Evolutionary conservation across 2,888 invertebrate genomes (phyloP), one percentile per base, ranked within the genome.

Genomic region (Syrista parreyssii): DNA sequence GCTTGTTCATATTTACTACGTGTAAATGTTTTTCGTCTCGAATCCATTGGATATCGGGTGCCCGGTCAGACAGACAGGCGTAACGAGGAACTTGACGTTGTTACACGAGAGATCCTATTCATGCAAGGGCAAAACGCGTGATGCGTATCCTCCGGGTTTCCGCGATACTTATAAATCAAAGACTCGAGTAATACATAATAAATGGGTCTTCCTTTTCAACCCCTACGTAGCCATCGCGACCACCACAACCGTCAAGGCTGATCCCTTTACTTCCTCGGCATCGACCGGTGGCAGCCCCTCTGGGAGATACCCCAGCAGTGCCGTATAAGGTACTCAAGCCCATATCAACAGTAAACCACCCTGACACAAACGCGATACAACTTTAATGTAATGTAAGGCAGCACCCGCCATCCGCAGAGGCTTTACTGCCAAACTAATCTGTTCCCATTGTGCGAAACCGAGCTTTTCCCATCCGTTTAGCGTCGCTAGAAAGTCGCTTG

Each of bases 161-260:
- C 31, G 23, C 71, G 76, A 75, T 81, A 72, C 77, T 79, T 79
- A 82, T 81, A 81, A 82, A 81, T 83, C 80, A 81, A 76, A 74
- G 80, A 75, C 74, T 74, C 75, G 72, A 75, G 78, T 76, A 77
- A 80, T 80, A 79, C 81, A 80, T 80, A 82, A 82, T 80, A 82
- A 79, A 81, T 80, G 77, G 82, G 72, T 79, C 80, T 80, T 76
- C 74, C 76, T 74, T 80, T 81, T 79, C 79, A 79, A 78, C 80
- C 78, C 79, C 78, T 30, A 32, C 31, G 0, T 23, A 23, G 23
- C 23, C 40, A 23, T 15, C 23, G n/a, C n/a, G n/a, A 55, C 23
- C 23, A 9, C 40, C 9, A 23, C 40, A 15, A 40, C 40, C 40
- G 6, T 55, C 40, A 0, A 15, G 40, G 23, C 40, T 55, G 40